Evolutionary conservation across 2,888 invertebrate genomes (phyloP), one percentile per base, ranked within the genome.

Genomic region (Athripsodes cinereus): DNA sequence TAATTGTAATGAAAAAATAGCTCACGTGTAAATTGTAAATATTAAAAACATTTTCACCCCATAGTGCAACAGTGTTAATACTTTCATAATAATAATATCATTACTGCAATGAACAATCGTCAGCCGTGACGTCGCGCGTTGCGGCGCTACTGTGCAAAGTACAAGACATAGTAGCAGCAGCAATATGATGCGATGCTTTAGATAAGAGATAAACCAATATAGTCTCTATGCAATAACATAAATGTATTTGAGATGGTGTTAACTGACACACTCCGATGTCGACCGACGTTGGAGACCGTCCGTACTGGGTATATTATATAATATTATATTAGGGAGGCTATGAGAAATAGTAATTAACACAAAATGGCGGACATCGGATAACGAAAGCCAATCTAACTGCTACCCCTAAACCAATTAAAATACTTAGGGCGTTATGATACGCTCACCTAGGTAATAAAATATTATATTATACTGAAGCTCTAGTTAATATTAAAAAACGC

Each of bases 361-460:
- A 31, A 54, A 54, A 54, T 54, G 54, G 31, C 54, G 26, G 50
- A 50, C 50, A 50, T 26, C n/a, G 50, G 50, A 50, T 50, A 50
- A 50, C 50, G 50, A 50, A 20, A 50, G 22, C 35, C 22, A 47
- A 47, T 47, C 47, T 16, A 21, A 8, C 6, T 16, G 5, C 19
- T 20, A 20, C 10, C 47, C 47, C 13, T 13, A 40, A 40, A 40
- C 40, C 16, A 40, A 40, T 40, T 40, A n/a, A n/a, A 40, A 40
- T 13, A 40, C 40, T 40, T 13, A 13, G 40, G 40, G 40, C 40
- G 40, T 8, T 40, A 16, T 40, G 40, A 40, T 40, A 40, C 13
- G 8, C 26, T 26, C 3, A 26, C 10, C 26, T 26, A 26, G 26
- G 26, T 10, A 26, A 26, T 6, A 26, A 26, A 6, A 26, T 26